Evolutionary conservation across 30 jellyfish, hydroid and myxozoan genomes (phyloP).

Genomic region (Turritopsis rubra): DNA sequence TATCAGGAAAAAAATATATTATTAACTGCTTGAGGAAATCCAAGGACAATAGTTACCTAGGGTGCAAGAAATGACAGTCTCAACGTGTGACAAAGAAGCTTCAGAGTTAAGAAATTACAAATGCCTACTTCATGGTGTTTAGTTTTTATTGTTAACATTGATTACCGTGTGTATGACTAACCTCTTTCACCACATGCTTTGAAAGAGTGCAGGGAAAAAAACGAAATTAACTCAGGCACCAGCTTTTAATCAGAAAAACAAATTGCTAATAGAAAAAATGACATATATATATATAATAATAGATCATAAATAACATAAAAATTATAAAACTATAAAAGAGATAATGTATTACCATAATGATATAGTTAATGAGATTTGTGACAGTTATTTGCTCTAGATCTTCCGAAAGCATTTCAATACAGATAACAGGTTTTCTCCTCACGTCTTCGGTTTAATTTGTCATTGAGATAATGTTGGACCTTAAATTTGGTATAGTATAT

Average conservation of each 20-base stretch:
- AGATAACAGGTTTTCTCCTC: too few relatives aligned
- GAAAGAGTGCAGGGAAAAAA: background rate
- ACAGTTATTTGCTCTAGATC: background rate
- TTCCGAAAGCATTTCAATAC: background rate
- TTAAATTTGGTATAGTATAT: background rate
- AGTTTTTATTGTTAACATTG: too few relatives aligned
- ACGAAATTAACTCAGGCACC: background rate
- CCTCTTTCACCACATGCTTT: background rate
- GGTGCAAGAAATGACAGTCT: background rate
- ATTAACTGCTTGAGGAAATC: background rate
- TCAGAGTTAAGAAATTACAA: background rate
- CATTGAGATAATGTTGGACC: background rate
- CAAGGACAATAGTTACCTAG: background rate
- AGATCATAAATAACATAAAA: background rate
- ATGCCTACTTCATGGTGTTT: background rate
- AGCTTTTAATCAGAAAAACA: background rate
- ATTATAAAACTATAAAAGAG: too few relatives aligned
- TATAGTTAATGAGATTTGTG: background rate
- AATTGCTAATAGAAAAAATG: background rate
- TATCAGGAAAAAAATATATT: background rate
- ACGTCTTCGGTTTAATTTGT: too few relatives aligned
- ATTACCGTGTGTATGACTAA: background rate
- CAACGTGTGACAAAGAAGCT: background rate
- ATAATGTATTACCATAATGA: background rate
- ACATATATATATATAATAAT: background rate